Conservation (phyloP, 1,140 invertebrate genomes). For the Papilio polytes region DNA sequence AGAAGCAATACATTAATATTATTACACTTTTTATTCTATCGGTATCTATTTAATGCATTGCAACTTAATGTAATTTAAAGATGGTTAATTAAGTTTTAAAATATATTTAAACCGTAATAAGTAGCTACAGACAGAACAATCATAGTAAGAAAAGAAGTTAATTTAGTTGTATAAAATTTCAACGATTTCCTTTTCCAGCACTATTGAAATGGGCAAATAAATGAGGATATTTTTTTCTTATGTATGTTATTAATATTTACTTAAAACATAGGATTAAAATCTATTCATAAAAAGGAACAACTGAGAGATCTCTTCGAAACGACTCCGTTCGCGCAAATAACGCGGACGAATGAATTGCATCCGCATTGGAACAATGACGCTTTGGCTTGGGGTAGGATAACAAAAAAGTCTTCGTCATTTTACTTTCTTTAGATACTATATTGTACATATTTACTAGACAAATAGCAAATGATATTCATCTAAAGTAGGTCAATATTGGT, state of each 20-base stretch:
- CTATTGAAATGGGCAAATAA: no score
- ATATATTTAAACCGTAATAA: no score
- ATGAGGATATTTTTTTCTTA: not conserved
- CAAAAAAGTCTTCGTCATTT: constrained; percentile 71
- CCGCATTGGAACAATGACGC: constrained; percentile 79
- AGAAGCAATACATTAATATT: not conserved
- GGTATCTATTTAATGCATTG: not conserved
- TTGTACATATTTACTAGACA: constrained; percentile 40
- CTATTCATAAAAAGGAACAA: constrained; percentile 52
- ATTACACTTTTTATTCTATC: not conserved
- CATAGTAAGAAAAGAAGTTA: not conserved
- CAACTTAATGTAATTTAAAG: no score
- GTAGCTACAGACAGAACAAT: no score
- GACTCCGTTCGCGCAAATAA: constrained; percentile 79
- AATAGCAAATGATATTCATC: constrained; percentile 39
- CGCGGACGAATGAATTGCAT: constrained; percentile 79
- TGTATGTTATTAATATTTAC: not conserved
- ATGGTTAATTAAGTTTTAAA: no score
- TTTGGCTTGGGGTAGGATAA: constrained; percentile 69
- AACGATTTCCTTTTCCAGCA: not conserved
- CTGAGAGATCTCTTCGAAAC: constrained; percentile 74
- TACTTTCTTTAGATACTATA: constrained; percentile 58
- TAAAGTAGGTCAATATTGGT: not conserved
- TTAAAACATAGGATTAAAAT: constrained; percentile 43
- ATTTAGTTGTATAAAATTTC: not conserved